Conservation (phyloP, 1,140 invertebrate genomes). For the Ceratosolen solmsi region DNA sequence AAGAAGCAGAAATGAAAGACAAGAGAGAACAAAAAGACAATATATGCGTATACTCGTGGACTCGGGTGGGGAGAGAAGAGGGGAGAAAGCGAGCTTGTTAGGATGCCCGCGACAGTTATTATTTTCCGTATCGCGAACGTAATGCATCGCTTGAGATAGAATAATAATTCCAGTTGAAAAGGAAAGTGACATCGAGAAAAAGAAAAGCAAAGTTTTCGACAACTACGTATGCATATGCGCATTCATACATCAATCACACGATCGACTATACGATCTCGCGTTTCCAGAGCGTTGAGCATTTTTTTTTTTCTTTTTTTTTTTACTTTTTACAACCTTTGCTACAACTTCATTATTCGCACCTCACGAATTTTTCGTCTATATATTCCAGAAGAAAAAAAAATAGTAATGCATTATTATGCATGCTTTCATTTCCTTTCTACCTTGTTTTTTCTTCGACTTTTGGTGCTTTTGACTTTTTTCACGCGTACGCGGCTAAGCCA, state of each 20-base stretch:
- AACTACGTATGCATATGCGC: conserved; percentile 17
- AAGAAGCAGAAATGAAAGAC: neutral
- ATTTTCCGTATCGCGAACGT: neutral
- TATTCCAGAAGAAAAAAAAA: neutral
- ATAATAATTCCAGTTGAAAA: neutral
- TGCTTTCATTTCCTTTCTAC: conserved; percentile 45
- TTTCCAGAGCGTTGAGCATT: conserved; percentile 49
- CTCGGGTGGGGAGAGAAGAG: neutral
- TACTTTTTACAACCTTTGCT: no score
- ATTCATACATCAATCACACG: conserved; percentile 38
- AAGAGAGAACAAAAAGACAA: neutral
- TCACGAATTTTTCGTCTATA: conserved; percentile 32
- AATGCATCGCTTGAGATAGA: conserved; percentile 4
- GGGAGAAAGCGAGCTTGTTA: conserved; percentile 21
- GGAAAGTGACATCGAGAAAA: neutral
- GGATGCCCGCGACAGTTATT: conserved; percentile 21
- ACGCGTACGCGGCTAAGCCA: neutral
- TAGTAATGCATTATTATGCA: conserved; percentile 37
- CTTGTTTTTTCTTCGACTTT: conserved; percentile 44
- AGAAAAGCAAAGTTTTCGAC: neutral
- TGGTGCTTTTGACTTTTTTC: conserved; percentile 47
- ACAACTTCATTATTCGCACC: conserved; percentile 53
- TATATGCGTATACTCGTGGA: no score
- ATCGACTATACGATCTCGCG: conserved; percentile 8
- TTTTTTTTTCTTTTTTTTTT: conserved; percentile 42